Base-by-base conservation (phyloP, 2,797 vertebrate genomes). In the Epinephelus awoara region DNA sequence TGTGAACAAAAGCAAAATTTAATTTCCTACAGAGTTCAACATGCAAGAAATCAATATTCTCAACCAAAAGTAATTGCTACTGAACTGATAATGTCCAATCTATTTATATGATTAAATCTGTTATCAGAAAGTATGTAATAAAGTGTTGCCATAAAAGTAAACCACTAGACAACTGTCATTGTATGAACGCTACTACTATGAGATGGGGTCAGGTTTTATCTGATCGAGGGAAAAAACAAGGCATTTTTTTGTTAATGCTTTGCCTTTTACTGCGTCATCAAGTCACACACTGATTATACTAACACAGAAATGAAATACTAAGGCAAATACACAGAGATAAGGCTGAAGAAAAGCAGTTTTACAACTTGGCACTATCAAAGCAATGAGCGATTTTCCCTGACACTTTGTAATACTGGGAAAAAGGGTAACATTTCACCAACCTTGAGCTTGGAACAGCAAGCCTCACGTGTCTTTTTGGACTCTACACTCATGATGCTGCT, bases 381-480 rank as follows among this genome's bases (percentile, higher is more conserved):
- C 19, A 47, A 1, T 5, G 8, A 52, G n/a, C 15, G 0, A 51
- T 29, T 10, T 14, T 58, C 14, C 12, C 23, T 10, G 7, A 51
- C 6, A 38, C 19, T 46, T 62, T n/a, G 23, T 46, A 42, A 68
- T 13, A n/a, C 13, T 14, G 34, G 49, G 23, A 67, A 65, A 29
- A 10, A 73, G 1, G 11, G 12, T 17, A 18, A 49, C 4, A 46
- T 62, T 72, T 69, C 21, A 85, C 90, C 15, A 3, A 96, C 96
- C 95, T 96, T 96, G 38, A 96, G 86, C 83, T 95, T 93, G 74
- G 94, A 94, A 87, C 93, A 95, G 69, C 93, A 92, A 42, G 75
- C 70, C 65, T 90, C 82, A 51, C 76, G 83, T 67, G 88, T 15
- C 70, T 85, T 78, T 81, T 90, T 94, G 72, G 93, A 82, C 49